A percentile compares a stretch with the other conserved stretches of the same genome.
Evolutionary conservation across 2,113 vertebrate genomes (phyloP).

Genomic region (Thermophis baileyi): DNA sequence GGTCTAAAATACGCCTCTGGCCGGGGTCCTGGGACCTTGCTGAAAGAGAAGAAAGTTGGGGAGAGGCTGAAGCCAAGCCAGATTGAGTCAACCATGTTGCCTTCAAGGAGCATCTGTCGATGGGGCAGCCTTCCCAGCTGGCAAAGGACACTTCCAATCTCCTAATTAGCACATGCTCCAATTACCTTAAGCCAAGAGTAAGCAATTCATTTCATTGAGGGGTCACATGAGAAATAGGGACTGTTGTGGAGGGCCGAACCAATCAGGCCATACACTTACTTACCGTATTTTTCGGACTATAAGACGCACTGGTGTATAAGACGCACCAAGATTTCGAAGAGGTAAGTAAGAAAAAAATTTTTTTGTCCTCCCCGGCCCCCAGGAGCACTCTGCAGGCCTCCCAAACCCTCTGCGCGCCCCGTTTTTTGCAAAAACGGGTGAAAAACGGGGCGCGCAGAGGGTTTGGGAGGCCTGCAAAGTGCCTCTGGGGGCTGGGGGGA

Average conservation of each 20-base stretch:
- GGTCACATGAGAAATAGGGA: not conserved
- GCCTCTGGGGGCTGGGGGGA: too few relatives aligned
- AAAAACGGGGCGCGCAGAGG: too few relatives aligned
- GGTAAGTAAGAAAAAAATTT: too few relatives aligned
- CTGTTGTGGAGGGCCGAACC: not conserved
- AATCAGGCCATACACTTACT: not conserved
- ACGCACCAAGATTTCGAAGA: too few relatives aligned
- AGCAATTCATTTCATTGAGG: not conserved
- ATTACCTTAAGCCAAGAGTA: not conserved
- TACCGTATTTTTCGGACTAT: too few relatives aligned
- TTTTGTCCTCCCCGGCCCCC: too few relatives aligned
- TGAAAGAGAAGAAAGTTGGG: conserved; percentile 12
- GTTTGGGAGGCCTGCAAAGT: too few relatives aligned
- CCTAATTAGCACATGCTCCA: not conserved
- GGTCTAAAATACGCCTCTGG: conserved; percentile 82
- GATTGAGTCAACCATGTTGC: not conserved
- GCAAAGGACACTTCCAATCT: not conserved
- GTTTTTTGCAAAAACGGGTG: too few relatives aligned
- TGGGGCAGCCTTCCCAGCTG: not conserved
- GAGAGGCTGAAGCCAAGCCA: not conserved
- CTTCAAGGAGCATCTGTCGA: not conserved
- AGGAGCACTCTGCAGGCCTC: too few relatives aligned
- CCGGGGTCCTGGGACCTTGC: conserved; percentile 78
- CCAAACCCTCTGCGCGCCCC: too few relatives aligned
- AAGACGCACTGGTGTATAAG: too few relatives aligned